Evolutionary conservation across 2,888 invertebrate species (phyloP).

Genomic region (Cheilosia impressa): DNA sequence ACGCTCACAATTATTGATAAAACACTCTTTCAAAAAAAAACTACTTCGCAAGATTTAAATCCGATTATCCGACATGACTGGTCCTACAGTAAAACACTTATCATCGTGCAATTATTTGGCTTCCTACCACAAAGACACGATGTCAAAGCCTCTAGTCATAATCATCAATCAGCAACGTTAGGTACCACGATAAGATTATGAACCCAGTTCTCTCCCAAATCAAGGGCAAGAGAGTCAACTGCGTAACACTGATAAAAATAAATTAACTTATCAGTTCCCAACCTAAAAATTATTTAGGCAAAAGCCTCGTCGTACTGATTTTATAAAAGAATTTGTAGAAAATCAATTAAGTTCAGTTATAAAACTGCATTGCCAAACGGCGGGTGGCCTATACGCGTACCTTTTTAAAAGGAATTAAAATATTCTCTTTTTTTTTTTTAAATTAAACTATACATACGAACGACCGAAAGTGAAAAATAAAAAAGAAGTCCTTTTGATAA

Average conservation of each 20-base stretch:
- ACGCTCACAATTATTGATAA: no score
- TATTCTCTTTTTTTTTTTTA: background rate
- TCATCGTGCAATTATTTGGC: no score
- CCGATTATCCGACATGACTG: no score
- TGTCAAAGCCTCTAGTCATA: background rate
- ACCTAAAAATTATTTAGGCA: background rate
- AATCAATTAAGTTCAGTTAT: constrained; percentile 31
- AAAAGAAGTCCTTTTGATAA: background rate
- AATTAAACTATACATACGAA: constrained; percentile 7
- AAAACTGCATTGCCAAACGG: constrained; percentile 29
- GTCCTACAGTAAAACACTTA: no score
- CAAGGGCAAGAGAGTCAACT: no score
- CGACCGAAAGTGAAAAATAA: constrained; percentile 35
- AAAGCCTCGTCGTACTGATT: background rate
- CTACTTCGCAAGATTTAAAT: no score
- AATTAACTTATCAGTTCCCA: constrained; percentile 43
- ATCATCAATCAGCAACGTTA: constrained; percentile 3
- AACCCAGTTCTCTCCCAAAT: background rate
- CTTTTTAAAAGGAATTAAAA: background rate
- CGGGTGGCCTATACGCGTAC: constrained; percentile 7
- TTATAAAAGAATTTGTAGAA: constrained; percentile 57
- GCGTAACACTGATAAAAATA: background rate
- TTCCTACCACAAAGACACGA: no score
- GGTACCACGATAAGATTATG: constrained; percentile 18
- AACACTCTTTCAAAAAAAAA: no score